Conservation (phyloP, 2,113 vertebrate species). For the Phrynocephalus versicolor region DNA sequence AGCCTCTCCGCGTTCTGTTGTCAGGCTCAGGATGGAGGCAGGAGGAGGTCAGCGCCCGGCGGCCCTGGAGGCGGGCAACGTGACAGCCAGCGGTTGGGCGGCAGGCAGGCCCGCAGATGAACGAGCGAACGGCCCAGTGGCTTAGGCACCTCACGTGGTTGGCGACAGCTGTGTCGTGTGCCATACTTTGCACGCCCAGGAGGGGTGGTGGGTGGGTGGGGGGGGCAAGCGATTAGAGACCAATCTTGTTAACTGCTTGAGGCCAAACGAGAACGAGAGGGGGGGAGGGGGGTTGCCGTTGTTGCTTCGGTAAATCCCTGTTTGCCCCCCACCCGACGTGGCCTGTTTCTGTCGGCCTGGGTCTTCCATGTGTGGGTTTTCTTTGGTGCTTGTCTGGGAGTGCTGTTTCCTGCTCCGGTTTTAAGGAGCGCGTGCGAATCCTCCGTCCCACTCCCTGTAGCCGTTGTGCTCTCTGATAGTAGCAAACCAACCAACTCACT, state of each 20-base stretch:
- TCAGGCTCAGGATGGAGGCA: not conserved
- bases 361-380: too few species aligned
- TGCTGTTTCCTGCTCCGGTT: too few species aligned
- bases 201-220: not conserved
- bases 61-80: rapidly evolving
- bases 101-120: not conserved
- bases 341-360: not conserved
- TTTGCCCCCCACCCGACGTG: too few species aligned
- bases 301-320: too few species aligned
- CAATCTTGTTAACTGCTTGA: slow-evolving; percentile 59
- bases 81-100: rapidly evolving
- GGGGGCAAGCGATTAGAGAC: slow-evolving; percentile 38
- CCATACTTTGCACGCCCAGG: not conserved
- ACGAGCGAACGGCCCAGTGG: not conserved
- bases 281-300: not conserved
- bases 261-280: slow-evolving; percentile 13
- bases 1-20: not conserved
- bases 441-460: too few species aligned
- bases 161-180: not conserved
- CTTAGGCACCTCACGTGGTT: not conserved
- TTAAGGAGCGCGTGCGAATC: too few species aligned
- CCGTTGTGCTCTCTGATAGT: too few species aligned
- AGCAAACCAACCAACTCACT: too few species aligned
- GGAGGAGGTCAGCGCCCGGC: not conserved
- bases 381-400: too few species aligned